These are phyloP conservation scores for Drosophila infuscata DNA, from an alignment of 2,888 invertebrate species.

Conservation along the genomic window DNA sequence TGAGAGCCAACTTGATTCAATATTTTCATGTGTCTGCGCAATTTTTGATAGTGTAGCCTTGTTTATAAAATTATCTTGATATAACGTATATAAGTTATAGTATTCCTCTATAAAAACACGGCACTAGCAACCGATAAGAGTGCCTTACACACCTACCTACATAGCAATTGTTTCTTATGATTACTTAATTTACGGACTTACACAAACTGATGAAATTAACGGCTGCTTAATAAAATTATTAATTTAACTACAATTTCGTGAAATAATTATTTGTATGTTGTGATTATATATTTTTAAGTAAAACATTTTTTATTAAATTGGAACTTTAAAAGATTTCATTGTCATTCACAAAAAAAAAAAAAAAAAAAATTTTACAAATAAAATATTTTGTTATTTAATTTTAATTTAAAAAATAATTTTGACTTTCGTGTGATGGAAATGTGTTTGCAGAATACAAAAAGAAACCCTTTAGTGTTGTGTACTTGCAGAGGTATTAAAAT, in stretches of 20 bases:
- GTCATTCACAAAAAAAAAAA: too few species aligned
- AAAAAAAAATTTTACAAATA: too few species aligned
- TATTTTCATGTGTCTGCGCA: slow-evolving; percentile 19
- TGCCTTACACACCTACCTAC: slow-evolving; percentile 5
- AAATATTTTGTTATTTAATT: neutral
- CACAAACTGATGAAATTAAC: slow-evolving; percentile 35
- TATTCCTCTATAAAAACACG: slow-evolving; percentile 32
- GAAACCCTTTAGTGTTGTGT: slow-evolving; percentile 17
- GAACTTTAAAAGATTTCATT: neutral
- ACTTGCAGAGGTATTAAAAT: neutral
- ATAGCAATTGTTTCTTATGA: neutral
- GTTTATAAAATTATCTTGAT: neutral
- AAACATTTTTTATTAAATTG: neutral
- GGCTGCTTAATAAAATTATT: rapidly evolving
- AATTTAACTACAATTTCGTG: neutral
- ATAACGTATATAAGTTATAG: slow-evolving; percentile 41
- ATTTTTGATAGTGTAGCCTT: slow-evolving; percentile 15
- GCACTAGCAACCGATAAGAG: slow-evolving; percentile 35
- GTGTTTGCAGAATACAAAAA: too few species aligned
- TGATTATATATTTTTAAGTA: neutral
- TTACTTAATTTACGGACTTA: neutral
- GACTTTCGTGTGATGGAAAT: neutral
- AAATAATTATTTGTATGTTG: neutral
- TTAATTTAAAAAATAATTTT: neutral
- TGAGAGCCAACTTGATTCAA: neutral